Percentiles rank a stretch among this genome's conserved stretches.
These are phyloP conservation scores for Falco naumanni DNA, from an alignment of 2,797 vertebrate genomes.

Conservation along the genomic window DNA sequence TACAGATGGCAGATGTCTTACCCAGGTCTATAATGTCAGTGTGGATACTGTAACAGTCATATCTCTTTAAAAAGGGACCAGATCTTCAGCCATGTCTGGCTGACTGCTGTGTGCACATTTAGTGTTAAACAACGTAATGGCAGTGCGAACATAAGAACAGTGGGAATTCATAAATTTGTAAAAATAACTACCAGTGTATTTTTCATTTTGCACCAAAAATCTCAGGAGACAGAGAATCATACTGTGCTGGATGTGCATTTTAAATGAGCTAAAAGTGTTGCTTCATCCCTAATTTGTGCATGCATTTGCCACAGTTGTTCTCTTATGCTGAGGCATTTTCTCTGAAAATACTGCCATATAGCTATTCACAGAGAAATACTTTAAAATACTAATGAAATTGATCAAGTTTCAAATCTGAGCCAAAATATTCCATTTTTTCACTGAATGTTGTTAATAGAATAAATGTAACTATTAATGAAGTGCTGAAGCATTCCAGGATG, in stretches of 20 bases:
- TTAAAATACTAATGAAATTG: neutral
- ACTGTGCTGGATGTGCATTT: neutral
- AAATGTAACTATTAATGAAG: neutral
- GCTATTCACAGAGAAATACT: neutral
- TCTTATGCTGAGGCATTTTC: neutral
- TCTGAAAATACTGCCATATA: neutral
- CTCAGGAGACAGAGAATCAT: neutral
- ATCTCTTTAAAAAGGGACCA: neutral
- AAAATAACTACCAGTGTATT: neutral
- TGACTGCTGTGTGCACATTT: neutral
- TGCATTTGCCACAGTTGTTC: neutral
- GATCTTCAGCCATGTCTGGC: neutral
- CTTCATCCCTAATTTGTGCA: neutral
- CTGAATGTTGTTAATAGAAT: neutral
- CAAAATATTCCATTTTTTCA: neutral
- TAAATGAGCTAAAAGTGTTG: neutral
- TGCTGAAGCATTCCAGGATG: neutral
- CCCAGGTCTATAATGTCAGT: neutral
- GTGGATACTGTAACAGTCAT: neutral
- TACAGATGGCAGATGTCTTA: neutral
- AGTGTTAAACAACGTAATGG: neutral
- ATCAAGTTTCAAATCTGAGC: neutral
- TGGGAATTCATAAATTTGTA: neutral
- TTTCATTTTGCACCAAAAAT: neutral
- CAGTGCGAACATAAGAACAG: neutral